phyloP scores from a whole-genome alignment of 2,888 invertebrate species.

The Petrolisthes manimaculis region DNA sequence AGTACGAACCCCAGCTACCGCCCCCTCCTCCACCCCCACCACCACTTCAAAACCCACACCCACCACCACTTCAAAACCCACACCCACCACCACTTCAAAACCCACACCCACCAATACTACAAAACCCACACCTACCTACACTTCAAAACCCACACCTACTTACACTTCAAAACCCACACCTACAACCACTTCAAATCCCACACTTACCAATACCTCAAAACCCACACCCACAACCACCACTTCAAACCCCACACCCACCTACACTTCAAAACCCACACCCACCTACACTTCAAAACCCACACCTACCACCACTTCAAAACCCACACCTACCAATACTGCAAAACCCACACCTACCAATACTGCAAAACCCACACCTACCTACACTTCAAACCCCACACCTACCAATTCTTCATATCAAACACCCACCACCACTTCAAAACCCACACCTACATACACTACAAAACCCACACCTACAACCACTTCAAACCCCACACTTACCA shows the following conservation, averaged over 20 bases:
- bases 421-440: not conserved
- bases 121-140: not conserved
- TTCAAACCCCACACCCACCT: too few species aligned
- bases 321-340: too few species aligned
- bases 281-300: not conserved
- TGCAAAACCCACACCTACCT: not conserved
- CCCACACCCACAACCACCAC: not conserved
- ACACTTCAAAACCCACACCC: too few species aligned
- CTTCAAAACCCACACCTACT: not conserved
- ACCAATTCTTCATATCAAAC: too few species aligned
- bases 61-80: not conserved
- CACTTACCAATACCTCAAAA: not conserved
- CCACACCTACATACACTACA: not conserved
- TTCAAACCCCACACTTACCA: not conserved
- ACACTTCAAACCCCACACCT: not conserved
- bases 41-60: not conserved
- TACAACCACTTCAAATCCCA: not conserved
- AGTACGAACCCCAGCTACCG: too few species aligned
- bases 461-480: not conserved
- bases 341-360: too few species aligned
- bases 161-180: too few species aligned
- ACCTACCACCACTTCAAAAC: not conserved
- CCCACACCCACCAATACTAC: not conserved
- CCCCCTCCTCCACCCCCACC: not conserved
- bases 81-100: not conserved